phyloP scores from a whole-genome alignment of 64 coral and sea anemone genomes.

The Montipora sp. region DNA sequence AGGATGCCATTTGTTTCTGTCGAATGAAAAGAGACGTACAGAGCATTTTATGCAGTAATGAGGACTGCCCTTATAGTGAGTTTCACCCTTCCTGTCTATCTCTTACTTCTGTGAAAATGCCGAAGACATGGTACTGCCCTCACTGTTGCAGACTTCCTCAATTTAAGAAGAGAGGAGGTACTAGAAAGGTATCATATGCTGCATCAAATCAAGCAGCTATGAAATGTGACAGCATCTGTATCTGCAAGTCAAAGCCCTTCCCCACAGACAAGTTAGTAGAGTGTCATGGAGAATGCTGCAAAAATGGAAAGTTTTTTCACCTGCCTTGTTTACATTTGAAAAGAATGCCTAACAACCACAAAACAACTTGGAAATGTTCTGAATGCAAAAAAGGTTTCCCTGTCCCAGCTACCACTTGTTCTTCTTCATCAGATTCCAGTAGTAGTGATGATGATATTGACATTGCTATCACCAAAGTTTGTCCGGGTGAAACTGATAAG shows the following conservation, averaged over 20 bases:
- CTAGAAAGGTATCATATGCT: conserved; percentile 4
- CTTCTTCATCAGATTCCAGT: too few relatives aligned
- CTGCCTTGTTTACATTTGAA: too few relatives aligned
- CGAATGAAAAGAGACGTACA: background rate
- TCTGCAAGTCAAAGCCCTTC: background rate
- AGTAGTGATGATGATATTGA: too few relatives aligned
- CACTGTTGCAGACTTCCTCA: conserved; percentile 60
- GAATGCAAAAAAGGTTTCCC: too few relatives aligned
- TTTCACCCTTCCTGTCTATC: conserved; percentile 43
- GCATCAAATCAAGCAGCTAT: conserved; percentile 43
- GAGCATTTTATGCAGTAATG: conserved; percentile 31
- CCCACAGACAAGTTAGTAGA: too few relatives aligned
- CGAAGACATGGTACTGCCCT: conserved; percentile 59
- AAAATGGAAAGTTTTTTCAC: too few relatives aligned
- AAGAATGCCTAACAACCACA: too few relatives aligned
- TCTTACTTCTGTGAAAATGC: conserved; percentile 27
- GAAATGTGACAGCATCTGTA: conserved; percentile 35
- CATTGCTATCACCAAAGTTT: too few relatives aligned
- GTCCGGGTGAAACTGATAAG: background rate
- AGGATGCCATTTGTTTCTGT: conserved; percentile 59
- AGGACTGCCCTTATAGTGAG: conserved; percentile 36
- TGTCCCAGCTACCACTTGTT: too few relatives aligned
- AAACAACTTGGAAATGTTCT: too few relatives aligned
- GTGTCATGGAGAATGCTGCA: too few relatives aligned
- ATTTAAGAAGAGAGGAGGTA: conserved; percentile 27